phyloP scores from a whole-genome alignment of 2,888 invertebrate genomes.

The Encarsia formosa region DNA sequence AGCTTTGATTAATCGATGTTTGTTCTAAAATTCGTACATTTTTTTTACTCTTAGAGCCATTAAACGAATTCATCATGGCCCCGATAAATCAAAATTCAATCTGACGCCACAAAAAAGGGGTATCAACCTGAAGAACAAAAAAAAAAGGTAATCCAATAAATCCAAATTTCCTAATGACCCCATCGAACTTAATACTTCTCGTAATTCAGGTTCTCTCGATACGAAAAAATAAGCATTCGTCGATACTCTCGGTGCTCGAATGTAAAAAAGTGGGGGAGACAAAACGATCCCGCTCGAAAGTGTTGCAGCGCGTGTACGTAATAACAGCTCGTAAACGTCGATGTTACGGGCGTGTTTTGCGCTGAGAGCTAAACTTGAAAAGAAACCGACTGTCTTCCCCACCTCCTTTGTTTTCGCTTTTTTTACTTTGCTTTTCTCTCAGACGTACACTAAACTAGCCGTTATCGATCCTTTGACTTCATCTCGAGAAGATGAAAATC shows the following conservation, averaged over 20 bases:
- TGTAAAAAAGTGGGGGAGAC: neutral
- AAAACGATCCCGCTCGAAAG: conserved; percentile 8
- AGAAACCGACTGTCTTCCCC: neutral
- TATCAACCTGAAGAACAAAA: no score
- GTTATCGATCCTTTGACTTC: no score
- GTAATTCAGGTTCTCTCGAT: neutral
- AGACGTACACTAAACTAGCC: no score
- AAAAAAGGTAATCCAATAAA: conserved; percentile 13
- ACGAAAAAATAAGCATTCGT: neutral
- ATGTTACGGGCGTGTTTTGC: conserved; percentile 11
- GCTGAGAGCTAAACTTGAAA: no score
- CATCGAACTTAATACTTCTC: neutral
- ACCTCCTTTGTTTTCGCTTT: neutral
- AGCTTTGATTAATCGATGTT: no score
- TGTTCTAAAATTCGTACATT: no score
- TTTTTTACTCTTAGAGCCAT: no score
- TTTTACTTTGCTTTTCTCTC: no score
- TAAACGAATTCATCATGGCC: no score
- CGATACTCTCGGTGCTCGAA: neutral
- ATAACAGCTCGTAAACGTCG: conserved; percentile 28
- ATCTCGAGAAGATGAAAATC: no score
- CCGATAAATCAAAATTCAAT: no score
- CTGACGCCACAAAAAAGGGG: no score
- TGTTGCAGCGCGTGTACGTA: conserved; percentile 16
- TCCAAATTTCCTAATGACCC: conserved; percentile 5